Percentiles rank a stretch among this genome's conserved stretches.
Evolutionary conservation across 1,140 invertebrate genomes (phyloP).

Genomic region (Aradophagus sp.): DNA sequence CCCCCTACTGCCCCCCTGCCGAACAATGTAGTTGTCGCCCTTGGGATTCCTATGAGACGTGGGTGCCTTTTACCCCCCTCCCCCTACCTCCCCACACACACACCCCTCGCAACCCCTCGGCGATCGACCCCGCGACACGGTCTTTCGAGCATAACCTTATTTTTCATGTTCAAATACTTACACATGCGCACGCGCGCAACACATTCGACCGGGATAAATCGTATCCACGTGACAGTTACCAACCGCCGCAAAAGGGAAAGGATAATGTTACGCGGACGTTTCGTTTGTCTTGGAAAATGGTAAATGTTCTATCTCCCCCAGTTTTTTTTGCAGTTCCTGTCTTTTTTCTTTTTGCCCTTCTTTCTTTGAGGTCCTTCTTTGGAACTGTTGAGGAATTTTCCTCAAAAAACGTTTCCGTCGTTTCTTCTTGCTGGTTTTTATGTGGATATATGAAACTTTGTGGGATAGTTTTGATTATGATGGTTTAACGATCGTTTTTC

Average conservation of each 20-base stretch:
- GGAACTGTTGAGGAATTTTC: too few species aligned
- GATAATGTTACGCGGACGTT: slow-evolving; percentile 33
- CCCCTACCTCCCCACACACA: background rate
- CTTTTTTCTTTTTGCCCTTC: too few species aligned
- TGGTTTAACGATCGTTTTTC: too few species aligned
- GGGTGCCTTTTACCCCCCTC: slow-evolving; percentile 38
- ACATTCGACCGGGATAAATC: slow-evolving; percentile 44
- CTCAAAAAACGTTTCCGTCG: too few species aligned
- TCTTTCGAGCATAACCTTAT: slow-evolving; percentile 41
- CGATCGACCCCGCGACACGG: slow-evolving; percentile 40
- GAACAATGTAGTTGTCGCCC: slow-evolving; percentile 54
- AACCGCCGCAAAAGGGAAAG: slow-evolving; percentile 40
- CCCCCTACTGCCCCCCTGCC: background rate
- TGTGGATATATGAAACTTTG: too few species aligned
- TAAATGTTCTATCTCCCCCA: too few species aligned
- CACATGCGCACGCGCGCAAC: background rate
- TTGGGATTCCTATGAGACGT: slow-evolving; percentile 43
- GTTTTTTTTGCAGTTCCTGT: too few species aligned
- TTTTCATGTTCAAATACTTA: slow-evolving; percentile 25
- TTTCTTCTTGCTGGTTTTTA: too few species aligned
- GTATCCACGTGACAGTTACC: slow-evolving; percentile 41
- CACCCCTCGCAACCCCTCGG: too few species aligned
- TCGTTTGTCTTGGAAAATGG: slow-evolving; percentile 18
- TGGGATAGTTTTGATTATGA: too few species aligned
- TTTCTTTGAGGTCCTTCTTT: too few species aligned